These are phyloP conservation scores for Atta colombica DNA, from an alignment of 1,140 invertebrate species.

Conservation along the genomic window DNA sequence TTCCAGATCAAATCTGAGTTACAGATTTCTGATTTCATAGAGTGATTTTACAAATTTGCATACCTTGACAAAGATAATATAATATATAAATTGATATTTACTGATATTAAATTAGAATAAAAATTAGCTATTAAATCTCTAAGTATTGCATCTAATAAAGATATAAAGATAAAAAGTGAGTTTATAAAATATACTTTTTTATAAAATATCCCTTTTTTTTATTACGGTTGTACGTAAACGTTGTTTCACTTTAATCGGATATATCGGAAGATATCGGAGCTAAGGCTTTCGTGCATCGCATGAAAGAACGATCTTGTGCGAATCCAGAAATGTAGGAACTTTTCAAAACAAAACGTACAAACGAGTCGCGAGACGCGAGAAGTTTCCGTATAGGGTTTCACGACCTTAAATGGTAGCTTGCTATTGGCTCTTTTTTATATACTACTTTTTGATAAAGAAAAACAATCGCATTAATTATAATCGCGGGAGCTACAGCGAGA, in stretches of 20 bases:
- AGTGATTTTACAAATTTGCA: neutral
- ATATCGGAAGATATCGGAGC: neutral
- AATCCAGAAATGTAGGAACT: slow-evolving; percentile 29
- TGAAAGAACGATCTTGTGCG: neutral
- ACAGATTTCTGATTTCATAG: neutral
- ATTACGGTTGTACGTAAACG: neutral
- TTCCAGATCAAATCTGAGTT: neutral
- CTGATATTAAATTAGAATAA: slow-evolving; percentile 4
- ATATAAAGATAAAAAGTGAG: neutral
- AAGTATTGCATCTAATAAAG: neutral
- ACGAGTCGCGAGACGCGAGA: slow-evolving; percentile 28
- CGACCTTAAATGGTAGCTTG: slow-evolving; percentile 79
- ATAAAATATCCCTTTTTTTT: neutral
- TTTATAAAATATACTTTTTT: no score
- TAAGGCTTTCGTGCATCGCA: neutral
- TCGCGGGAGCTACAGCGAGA: neutral
- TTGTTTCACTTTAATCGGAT: neutral
- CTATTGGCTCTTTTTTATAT: slow-evolving; percentile 36
- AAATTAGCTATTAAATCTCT: slow-evolving; percentile 1
- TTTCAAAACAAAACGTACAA: slow-evolving; percentile 13
- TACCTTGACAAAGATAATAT: neutral
- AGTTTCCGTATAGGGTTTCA: slow-evolving; percentile 65
- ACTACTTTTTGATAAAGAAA: slow-evolving; percentile 53
- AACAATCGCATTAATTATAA: slow-evolving; percentile 1
- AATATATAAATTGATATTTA: no score